A percentile compares a stretch with the other conserved stretches of the same genome.
phyloP scores from a whole-genome alignment of 2,888 invertebrate genomes.

The Rotaria sp. region DNA sequence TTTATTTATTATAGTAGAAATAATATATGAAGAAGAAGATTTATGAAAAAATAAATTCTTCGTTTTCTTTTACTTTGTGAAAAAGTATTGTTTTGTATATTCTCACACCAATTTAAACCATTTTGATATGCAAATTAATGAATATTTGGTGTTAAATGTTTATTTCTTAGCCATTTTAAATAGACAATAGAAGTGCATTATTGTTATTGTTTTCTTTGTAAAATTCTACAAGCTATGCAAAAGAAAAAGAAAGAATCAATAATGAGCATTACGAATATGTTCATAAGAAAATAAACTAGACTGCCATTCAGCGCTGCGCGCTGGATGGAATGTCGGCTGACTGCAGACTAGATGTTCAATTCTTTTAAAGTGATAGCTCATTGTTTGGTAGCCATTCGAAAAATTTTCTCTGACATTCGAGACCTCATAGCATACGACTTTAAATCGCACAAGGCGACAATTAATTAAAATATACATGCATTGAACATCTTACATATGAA shows the following conservation, averaged over 20 bases:
- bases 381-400: too few species aligned
- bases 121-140: background rate
- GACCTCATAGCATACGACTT: too few species aligned
- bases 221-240: too few species aligned
- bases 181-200: background rate
- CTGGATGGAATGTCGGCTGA: too few species aligned
- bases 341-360: too few species aligned
- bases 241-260: too few species aligned
- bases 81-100: background rate
- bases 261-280: background rate
- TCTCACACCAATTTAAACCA: conserved; percentile 13
- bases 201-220: background rate
- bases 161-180: background rate
- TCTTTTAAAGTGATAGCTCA: too few species aligned
- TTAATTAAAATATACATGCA: too few species aligned
- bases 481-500: too few species aligned
- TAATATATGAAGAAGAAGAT: background rate
- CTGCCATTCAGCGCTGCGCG: too few species aligned
- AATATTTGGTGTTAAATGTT: background rate
- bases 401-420: too few species aligned
- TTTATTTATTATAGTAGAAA: background rate
- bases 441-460: too few species aligned
- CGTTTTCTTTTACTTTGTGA: background rate
- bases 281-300: background rate
- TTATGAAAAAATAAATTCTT: background rate